A percentile compares a stretch with the other conserved stretches of the same genome.
Evolutionary conservation across 2,888 invertebrate genomes (phyloP).

Genomic region (Didymodactylos carnosus): DNA sequence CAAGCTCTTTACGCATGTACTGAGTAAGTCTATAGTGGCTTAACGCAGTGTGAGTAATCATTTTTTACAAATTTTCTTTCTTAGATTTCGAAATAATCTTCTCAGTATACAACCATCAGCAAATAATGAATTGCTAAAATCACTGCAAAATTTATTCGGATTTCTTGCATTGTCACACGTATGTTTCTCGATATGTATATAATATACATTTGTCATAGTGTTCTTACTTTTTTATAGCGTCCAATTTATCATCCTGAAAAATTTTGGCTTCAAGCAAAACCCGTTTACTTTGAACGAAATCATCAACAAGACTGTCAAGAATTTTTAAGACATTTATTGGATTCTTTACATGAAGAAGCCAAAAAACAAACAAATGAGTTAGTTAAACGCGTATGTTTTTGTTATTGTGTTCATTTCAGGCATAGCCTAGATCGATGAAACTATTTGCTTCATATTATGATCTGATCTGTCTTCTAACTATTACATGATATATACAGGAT

Average conservation of each 20-base stretch:
- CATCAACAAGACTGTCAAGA: slow-evolving; percentile 80
- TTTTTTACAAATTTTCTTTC: not conserved
- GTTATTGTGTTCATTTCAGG: not conserved
- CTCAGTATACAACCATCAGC: not conserved
- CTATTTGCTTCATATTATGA: too few relatives aligned
- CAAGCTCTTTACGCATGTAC: not conserved
- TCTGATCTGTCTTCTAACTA: too few relatives aligned
- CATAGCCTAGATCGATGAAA: too few relatives aligned
- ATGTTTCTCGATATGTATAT: not conserved
- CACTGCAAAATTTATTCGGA: not conserved
- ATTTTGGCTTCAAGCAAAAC: not conserved
- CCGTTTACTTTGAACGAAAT: slow-evolving; percentile 38
- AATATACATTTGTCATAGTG: not conserved
- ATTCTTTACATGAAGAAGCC: slow-evolving; percentile 60
- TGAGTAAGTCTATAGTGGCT: not conserved
- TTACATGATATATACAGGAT: too few relatives aligned
- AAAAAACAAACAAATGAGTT: not conserved
- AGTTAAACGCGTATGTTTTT: too few relatives aligned
- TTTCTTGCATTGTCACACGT: not conserved
- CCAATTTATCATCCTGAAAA: not conserved
- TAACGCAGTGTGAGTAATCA: too few relatives aligned
- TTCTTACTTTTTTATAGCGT: not conserved
- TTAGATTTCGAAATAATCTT: not conserved
- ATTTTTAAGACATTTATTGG: slow-evolving; percentile 64
- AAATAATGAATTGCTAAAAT: not conserved